These are phyloP conservation scores for Chrysemys picta DNA, from an alignment of 2,113 vertebrate species.

Conservation along the genomic window DNA sequence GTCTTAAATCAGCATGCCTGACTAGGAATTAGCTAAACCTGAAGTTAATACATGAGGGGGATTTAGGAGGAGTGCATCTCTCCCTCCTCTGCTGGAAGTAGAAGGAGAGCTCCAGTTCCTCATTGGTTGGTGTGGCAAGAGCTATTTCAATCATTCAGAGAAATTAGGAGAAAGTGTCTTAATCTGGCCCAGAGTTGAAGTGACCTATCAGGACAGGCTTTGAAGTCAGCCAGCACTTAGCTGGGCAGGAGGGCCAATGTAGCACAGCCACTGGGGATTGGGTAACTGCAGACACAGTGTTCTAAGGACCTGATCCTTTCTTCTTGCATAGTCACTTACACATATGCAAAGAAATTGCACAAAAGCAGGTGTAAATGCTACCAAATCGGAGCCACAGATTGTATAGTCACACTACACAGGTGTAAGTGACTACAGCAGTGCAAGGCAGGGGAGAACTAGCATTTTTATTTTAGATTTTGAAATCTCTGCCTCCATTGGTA, in stretches of 20 bases:
- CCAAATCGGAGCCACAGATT: neutral
- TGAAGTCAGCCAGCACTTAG: neutral
- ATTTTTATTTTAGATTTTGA: neutral
- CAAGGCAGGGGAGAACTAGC: neutral
- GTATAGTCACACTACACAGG: neutral
- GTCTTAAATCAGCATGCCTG: neutral
- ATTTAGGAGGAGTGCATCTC: neutral
- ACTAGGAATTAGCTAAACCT: neutral
- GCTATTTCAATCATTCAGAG: slow-evolving; percentile 1
- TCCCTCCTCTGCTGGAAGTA: neutral
- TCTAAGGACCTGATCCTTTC: neutral
- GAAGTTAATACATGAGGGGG: neutral
- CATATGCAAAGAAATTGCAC: neutral
- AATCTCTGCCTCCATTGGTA: rapidly evolving
- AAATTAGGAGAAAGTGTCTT: neutral
- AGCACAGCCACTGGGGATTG: neutral
- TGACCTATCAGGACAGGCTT: neutral
- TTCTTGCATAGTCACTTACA: neutral
- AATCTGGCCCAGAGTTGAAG: neutral
- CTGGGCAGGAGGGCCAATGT: neutral
- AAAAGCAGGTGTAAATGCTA: rapidly evolving
- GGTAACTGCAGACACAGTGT: neutral
- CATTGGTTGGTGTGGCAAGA: rapidly evolving
- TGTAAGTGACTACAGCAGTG: neutral
- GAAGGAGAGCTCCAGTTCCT: rapidly evolving